A percentile compares a stretch with the other conserved stretches of the same genome.
Evolutionary conservation across 2,113 vertebrate genomes (phyloP).

Genomic region (Phalacrocorax carbo): DNA sequence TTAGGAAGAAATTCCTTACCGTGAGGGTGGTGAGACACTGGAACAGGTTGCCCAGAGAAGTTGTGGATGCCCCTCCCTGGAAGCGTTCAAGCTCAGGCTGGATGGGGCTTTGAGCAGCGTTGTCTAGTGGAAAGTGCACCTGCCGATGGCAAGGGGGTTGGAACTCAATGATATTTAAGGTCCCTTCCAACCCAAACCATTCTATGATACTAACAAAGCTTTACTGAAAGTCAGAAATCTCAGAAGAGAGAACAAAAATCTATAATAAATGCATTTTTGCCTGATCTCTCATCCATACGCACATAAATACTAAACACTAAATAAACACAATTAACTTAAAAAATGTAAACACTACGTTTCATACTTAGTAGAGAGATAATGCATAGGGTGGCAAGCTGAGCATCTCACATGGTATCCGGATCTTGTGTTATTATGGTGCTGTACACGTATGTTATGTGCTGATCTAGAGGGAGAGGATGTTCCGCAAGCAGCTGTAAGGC

Average conservation of each 20-base stretch:
- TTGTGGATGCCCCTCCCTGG: not conserved
- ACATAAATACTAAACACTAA: not conserved
- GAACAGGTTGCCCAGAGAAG: not conserved
- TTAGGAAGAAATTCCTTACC: not conserved
- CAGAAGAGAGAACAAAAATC: not conserved
- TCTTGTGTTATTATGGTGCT: not conserved
- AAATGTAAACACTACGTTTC: not conserved
- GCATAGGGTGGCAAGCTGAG: not conserved
- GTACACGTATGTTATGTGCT: rapidly evolving
- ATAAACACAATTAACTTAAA: not conserved
- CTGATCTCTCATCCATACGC: not conserved
- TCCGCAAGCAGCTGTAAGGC: not conserved
- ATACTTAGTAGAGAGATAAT: not conserved
- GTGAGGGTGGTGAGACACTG: not conserved
- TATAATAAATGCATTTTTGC: not conserved
- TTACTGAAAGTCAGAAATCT: not conserved
- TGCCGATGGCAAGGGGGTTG: not conserved
- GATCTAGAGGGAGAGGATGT: not conserved
- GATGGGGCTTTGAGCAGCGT: not conserved
- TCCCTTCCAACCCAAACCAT: not conserved
- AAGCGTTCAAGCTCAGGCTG: not conserved
- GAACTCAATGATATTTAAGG: not conserved
- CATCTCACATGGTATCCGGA: not conserved
- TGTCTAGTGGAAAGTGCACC: not conserved
- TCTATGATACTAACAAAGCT: not conserved